A percentile compares a stretch with the other conserved stretches of the same genome.
phyloP scores from a whole-genome alignment of 2,797 vertebrate species.

The Gephyroberyx darwinii region DNA sequence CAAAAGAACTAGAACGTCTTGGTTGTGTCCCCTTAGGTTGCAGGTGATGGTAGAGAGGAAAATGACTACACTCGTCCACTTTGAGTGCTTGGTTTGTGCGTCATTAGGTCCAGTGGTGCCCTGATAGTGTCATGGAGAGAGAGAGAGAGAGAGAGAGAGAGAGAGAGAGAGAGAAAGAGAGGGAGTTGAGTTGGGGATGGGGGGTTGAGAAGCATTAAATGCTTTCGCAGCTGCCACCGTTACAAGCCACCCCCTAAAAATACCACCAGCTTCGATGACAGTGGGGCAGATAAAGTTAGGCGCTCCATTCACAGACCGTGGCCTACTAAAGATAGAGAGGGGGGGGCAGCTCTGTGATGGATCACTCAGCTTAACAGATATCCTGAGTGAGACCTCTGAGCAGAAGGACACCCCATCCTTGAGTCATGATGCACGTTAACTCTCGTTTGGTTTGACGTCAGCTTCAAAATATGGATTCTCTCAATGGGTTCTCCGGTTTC shows the following conservation, averaged over 20 bases:
- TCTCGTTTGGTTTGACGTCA: not conserved
- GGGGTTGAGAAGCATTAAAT: conserved; percentile 61
- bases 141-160: not conserved
- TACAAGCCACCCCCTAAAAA: conserved; percentile 78
- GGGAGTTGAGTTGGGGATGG: conserved; percentile 31
- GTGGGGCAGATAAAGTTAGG: conserved; percentile 78
- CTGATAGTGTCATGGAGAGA: conserved; percentile 64
- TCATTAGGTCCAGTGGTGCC: conserved; percentile 36
- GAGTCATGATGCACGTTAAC: conserved; percentile 43
- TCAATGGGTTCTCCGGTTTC: too few relatives aligned
- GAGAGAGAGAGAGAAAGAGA: conserved; percentile 42
- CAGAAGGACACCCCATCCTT: conserved; percentile 52
- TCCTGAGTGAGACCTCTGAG: conserved; percentile 48
- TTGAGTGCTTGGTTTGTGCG: conserved; percentile 18
- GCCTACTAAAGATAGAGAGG: conserved; percentile 77
- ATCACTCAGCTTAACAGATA: conserved; percentile 71
- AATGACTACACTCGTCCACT: conserved; percentile 28
- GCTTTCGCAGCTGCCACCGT: conserved; percentile 82
- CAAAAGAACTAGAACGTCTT: conserved; percentile 7
- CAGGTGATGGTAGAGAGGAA: conserved; percentile 53
- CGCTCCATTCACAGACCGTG: conserved; percentile 71
- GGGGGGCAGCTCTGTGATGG: conserved; percentile 55
- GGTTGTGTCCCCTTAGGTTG: conserved; percentile 3
- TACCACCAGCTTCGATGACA: conserved; percentile 78
- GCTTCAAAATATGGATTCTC: not conserved